Percentiles rank a stretch among this genome's conserved stretches.
These are phyloP conservation scores for Cantharis rustica DNA, from an alignment of 2,888 invertebrate genomes.

Conservation along the genomic window DNA sequence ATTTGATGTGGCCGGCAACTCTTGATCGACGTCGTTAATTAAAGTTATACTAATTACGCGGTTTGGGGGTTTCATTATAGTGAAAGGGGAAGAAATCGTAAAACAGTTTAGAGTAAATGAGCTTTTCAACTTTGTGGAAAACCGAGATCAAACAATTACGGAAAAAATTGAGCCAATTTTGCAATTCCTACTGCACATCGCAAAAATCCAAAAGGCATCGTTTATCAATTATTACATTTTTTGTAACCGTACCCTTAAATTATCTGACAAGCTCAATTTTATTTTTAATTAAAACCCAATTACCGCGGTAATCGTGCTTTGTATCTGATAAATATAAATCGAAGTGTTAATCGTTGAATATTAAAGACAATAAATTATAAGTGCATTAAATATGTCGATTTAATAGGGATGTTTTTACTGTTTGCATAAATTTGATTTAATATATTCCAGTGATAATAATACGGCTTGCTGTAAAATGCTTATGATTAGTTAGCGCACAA, in stretches of 20 bases:
- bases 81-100: slow-evolving; percentile 29
- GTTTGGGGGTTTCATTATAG: slow-evolving; percentile 29
- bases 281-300: neutral
- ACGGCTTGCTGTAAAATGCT: neutral
- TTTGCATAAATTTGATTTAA: neutral
- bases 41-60: slow-evolving; percentile 38
- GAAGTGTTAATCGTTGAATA: neutral
- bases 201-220: neutral
- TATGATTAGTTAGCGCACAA: neutral
- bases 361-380: neutral
- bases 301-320: neutral
- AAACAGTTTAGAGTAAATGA: slow-evolving; percentile 30
- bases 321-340: neutral
- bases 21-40: slow-evolving; percentile 38
- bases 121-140: slow-evolving; percentile 13
- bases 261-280: neutral
- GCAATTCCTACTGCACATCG: neutral
- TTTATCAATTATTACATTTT: neutral
- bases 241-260: neutral
- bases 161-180: neutral
- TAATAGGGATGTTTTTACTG: neutral
- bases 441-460: neutral
- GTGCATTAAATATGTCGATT: neutral
- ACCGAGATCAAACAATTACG: neutral
- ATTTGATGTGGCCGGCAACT: slow-evolving; percentile 37